These are phyloP conservation scores for Lithobates pipiens DNA, from an alignment of 2,797 vertebrate genomes.

Conservation along the genomic window DNA sequence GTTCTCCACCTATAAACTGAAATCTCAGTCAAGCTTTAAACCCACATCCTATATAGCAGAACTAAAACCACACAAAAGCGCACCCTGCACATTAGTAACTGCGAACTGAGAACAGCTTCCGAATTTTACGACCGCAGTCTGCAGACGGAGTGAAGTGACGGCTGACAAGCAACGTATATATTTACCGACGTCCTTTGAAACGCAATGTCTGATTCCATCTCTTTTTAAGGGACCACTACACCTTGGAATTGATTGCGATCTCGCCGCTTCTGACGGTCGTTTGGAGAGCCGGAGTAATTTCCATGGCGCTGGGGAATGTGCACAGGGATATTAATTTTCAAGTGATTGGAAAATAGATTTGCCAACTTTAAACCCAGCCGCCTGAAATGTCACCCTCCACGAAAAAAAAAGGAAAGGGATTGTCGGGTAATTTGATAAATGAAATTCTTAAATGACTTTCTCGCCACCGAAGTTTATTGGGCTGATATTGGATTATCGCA, in stretches of 20 bases:
- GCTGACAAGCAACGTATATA: constrained; percentile 3
- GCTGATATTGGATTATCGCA: constrained; percentile 55
- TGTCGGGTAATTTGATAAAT: constrained; percentile 52
- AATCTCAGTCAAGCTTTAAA: too few relatives aligned
- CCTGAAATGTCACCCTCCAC: constrained; percentile 45
- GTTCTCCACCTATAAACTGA: too few relatives aligned
- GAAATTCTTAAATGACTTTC: constrained; percentile 51
- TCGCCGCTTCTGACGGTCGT: constrained; percentile 54
- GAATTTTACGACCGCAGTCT: too few relatives aligned
- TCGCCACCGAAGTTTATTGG: constrained; percentile 41
- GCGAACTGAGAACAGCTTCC: too few relatives aligned
- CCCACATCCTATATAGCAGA: too few relatives aligned
- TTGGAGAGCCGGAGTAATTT: constrained; percentile 57
- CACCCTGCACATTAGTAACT: too few relatives aligned
- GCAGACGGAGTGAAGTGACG: not conserved
- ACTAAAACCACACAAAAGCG: too few relatives aligned
- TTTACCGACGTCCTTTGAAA: constrained; percentile 16
- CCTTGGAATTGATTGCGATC: constrained; percentile 53
- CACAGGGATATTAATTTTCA: constrained; percentile 50
- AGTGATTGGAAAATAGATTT: constrained; percentile 58
- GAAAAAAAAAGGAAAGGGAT: constrained; percentile 31
- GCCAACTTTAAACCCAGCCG: constrained; percentile 50
- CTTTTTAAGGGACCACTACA: constrained; percentile 46
- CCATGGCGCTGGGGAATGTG: constrained; percentile 22
- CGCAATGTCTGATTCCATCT: constrained; percentile 30